phyloP scores from a whole-genome alignment of 2,888 invertebrate species.

The Eristalinus sepulchralis region DNA sequence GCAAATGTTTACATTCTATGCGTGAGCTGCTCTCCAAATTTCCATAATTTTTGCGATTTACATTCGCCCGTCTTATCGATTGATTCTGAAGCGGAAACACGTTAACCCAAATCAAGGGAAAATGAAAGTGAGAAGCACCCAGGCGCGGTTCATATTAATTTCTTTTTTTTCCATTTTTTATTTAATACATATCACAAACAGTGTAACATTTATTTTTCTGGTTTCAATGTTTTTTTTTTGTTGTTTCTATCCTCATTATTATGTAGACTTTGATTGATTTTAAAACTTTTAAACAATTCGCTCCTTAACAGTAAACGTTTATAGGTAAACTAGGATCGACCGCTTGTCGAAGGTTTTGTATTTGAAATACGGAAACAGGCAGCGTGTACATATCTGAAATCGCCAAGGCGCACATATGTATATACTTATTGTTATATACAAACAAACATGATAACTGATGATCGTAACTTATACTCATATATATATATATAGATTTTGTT shows the following conservation, averaged over 20 bases:
- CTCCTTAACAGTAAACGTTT: conserved; percentile 32
- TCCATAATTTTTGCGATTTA: conserved; percentile 31
- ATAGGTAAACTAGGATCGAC: conserved; percentile 1
- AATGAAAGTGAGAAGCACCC: conserved; percentile 32
- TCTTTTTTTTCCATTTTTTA: conserved; percentile 17
- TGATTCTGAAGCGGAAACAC: background rate
- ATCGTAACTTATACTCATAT: conserved; percentile 15
- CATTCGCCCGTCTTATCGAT: conserved; percentile 7
- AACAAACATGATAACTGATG: conserved; percentile 55
- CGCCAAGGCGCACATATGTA: conserved; percentile 4
- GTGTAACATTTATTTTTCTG: conserved; percentile 47
- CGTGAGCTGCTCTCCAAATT: conserved; percentile 11
- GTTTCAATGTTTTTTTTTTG: conserved; percentile 1
- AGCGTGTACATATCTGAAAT: conserved; percentile 20
- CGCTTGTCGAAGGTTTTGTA: background rate
- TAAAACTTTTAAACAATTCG: conserved; percentile 38
- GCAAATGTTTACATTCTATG: conserved; percentile 30
- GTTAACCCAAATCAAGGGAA: conserved; percentile 28
- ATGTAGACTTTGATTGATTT: conserved; percentile 19
- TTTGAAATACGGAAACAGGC: conserved; percentile 39
- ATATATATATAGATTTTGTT: conserved; percentile 3
- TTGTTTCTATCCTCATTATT: conserved; percentile 10
- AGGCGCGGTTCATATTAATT: background rate
- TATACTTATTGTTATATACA: conserved; percentile 51
- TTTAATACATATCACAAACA: conserved; percentile 66